phyloP scores from a whole-genome alignment of 2,888 invertebrate species.

The Eutolmus rufibarbis region DNA sequence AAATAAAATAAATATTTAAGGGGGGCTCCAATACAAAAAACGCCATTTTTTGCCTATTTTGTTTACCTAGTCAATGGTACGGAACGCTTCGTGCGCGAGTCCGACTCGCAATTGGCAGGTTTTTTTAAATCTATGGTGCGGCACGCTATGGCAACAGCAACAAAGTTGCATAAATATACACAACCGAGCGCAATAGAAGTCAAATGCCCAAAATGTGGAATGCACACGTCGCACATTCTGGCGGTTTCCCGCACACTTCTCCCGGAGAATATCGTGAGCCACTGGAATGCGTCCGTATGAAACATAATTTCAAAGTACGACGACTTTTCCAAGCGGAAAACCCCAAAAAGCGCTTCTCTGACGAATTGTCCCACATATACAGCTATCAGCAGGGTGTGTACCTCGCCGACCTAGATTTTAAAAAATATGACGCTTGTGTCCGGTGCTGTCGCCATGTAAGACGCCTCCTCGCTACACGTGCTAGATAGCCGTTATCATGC shows the following conservation, averaged over 20 bases:
- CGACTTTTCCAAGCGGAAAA: background rate
- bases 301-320: background rate
- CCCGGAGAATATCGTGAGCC: background rate
- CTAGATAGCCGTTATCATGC: background rate
- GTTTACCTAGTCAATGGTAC: too few relatives aligned
- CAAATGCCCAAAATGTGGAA: background rate
- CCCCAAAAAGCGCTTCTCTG: background rate
- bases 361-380: background rate
- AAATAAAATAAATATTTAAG: too few relatives aligned
- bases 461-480: background rate
- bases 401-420: background rate
- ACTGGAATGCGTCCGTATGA: background rate
- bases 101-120: too few relatives aligned
- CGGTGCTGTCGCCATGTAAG: background rate
- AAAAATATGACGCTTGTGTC: background rate
- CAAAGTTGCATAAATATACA: background rate
- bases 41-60: too few relatives aligned
- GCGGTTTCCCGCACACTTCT: background rate
- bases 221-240: background rate
- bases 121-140: too few relatives aligned
- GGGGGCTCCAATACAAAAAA: too few relatives aligned
- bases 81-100: too few relatives aligned
- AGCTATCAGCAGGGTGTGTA: background rate
- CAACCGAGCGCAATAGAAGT: background rate
- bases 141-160: too few relatives aligned